These are phyloP conservation scores for Cheilosia impressa DNA, from an alignment of 2,888 invertebrate genomes.

Conservation along the genomic window DNA sequence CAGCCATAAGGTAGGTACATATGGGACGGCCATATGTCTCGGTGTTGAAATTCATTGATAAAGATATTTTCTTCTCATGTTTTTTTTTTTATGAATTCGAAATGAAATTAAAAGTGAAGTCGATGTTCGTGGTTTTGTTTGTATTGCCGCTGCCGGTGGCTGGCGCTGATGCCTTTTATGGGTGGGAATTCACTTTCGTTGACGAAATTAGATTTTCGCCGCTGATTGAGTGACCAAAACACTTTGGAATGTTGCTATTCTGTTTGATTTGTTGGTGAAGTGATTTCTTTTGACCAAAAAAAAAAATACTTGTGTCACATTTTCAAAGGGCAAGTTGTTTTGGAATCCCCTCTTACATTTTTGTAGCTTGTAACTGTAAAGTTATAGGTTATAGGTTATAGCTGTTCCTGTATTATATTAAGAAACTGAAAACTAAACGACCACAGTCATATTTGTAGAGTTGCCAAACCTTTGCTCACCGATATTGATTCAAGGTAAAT, in stretches of 20 bases:
- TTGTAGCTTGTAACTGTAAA: too few relatives aligned
- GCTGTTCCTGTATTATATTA: too few relatives aligned
- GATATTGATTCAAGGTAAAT: too few relatives aligned
- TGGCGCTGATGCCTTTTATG: conserved; percentile 38
- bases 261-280: conserved; percentile 1
- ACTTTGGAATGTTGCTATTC: conserved; percentile 55
- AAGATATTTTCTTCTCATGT: conserved; percentile 41
- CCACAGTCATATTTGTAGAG: too few relatives aligned
- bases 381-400: too few relatives aligned
- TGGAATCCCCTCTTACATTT: too few relatives aligned
- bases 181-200: conserved; percentile 70
- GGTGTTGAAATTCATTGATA: conserved; percentile 66
- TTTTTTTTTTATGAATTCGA: conserved; percentile 49
- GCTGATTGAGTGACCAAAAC: conserved; percentile 53
- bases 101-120: conserved; percentile 71
- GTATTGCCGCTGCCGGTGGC: not conserved
- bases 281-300: too few relatives aligned
- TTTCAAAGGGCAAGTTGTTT: too few relatives aligned
- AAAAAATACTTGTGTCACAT: too few relatives aligned
- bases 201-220: conserved; percentile 69
- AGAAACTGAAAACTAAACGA: too few relatives aligned
- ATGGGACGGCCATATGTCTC: not conserved
- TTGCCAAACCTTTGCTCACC: too few relatives aligned
- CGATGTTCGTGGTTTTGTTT: conserved; percentile 1
- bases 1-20: conserved; percentile 48